Conservation (phyloP, 1,140 invertebrate genomes). For the Melitaea cinxia region DNA sequence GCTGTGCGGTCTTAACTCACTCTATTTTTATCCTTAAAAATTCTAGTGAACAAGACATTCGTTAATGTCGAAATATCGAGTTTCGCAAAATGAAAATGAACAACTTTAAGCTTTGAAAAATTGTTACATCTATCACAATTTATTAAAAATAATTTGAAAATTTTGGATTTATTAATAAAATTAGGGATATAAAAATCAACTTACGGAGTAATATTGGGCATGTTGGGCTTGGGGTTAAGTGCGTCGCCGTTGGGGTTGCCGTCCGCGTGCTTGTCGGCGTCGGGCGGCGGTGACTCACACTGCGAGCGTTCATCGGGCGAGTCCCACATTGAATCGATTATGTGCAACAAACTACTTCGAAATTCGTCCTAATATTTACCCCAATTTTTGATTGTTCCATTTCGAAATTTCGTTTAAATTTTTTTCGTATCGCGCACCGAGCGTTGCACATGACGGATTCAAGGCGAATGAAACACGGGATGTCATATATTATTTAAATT, state of each 20-base stretch:
- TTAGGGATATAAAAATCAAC: slow-evolving; percentile 30
- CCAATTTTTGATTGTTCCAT: slow-evolving; percentile 57
- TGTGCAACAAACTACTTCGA: slow-evolving; percentile 83
- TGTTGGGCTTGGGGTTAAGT: slow-evolving; percentile 68
- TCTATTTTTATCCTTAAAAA: too few species aligned
- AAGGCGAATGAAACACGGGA: slow-evolving; percentile 81
- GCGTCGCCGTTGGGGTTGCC: slow-evolving; percentile 70
- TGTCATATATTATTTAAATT: slow-evolving; percentile 81
- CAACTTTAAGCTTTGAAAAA: background rate
- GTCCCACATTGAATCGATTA: slow-evolving; percentile 83
- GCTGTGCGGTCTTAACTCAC: too few species aligned
- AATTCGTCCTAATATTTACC: slow-evolving; percentile 77
- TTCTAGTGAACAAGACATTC: too few species aligned
- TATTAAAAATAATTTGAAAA: background rate
- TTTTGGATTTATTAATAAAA: background rate
- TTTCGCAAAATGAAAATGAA: too few species aligned
- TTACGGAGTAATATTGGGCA: slow-evolving; percentile 73
- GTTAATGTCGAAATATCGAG: too few species aligned
- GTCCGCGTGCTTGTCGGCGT: slow-evolving; percentile 78
- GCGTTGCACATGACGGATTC: slow-evolving; percentile 81
- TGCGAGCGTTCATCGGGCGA: slow-evolving; percentile 82
- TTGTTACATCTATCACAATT: background rate
- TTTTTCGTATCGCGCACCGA: slow-evolving; percentile 63
- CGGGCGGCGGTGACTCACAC: slow-evolving; percentile 74
- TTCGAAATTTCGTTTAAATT: slow-evolving; percentile 46